phyloP scores from a whole-genome alignment of 1,140 invertebrate species.

The Sminthurides bifidus region DNA sequence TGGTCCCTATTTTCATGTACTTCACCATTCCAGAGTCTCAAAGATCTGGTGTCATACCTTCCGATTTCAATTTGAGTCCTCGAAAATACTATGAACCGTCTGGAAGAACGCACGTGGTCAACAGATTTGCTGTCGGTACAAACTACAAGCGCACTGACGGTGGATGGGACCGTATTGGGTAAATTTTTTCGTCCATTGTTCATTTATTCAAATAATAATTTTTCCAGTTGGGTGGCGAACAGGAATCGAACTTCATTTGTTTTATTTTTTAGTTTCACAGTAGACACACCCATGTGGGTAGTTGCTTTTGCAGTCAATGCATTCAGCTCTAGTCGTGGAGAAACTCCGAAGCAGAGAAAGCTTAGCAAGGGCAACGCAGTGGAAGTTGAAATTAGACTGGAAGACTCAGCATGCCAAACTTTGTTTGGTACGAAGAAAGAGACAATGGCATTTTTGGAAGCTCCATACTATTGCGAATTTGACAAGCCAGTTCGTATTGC shows the following conservation, averaged over 20 bases:
- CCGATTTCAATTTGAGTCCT: constrained; percentile 1
- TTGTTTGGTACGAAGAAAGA: constrained; percentile 1
- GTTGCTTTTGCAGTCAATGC: constrained; percentile 5
- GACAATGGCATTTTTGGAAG: not conserved
- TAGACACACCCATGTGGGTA: constrained; percentile 3
- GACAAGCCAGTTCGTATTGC: constrained; percentile 6
- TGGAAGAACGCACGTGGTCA: not conserved
- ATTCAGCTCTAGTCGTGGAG: constrained; percentile 1
- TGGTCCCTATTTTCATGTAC: constrained; percentile 3
- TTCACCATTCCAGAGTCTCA: constrained; percentile 3
- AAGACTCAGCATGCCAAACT: not conserved
- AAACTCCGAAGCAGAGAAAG: constrained; percentile 1
- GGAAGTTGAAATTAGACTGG: constrained; percentile 4
- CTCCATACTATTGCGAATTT: constrained; percentile 8
- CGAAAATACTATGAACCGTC: constrained; percentile 4
- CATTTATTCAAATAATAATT: not conserved
- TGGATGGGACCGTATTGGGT: constrained; percentile 4
- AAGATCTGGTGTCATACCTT: not conserved
- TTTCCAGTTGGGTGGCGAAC: not conserved
- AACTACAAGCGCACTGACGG: constrained; percentile 7
- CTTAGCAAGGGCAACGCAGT: not conserved
- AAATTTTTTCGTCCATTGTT: not conserved
- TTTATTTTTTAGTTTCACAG: not conserved
- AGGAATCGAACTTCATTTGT: not conserved
- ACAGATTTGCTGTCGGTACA: constrained; percentile 2